A percentile compares a stretch with the other conserved stretches of the same genome.
Conservation (phyloP, 1,140 invertebrate species). For the Cydia amplana region DNA sequence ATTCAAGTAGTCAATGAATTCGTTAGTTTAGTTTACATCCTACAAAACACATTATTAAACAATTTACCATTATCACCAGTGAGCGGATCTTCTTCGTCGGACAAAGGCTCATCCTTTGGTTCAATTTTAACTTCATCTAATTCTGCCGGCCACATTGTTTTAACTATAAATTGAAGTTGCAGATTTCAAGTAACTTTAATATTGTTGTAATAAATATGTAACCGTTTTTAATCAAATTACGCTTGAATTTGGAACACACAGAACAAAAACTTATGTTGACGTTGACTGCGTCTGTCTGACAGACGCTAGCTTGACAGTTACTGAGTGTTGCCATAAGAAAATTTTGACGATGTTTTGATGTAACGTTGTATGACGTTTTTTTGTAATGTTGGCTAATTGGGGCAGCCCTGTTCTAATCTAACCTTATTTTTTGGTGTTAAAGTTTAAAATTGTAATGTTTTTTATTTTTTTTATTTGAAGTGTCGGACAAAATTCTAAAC, state of each 20-base stretch:
- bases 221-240: neutral
- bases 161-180: neutral
- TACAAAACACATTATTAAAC: neutral
- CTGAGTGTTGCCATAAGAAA: conserved; percentile 6
- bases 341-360: neutral
- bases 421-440: neutral
- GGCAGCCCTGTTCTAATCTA: neutral
- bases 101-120: conserved; percentile 1
- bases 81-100: neutral
- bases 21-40: neutral
- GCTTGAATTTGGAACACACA: conserved; percentile 42
- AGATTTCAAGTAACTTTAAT: neutral
- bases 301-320: neutral
- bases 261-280: neutral
- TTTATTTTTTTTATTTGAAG: neutral
- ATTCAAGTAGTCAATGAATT: neutral
- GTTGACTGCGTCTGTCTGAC: conserved; percentile 6
- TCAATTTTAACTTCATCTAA: neutral
- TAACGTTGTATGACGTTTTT: neutral
- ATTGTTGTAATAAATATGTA: neutral
- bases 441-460: neutral
- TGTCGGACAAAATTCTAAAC: no score
- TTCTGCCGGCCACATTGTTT: neutral
- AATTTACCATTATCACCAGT: neutral
- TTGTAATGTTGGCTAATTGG: neutral